These are phyloP conservation scores for Leptothorax acervorum DNA, from an alignment of 2,888 invertebrate species.

Conservation along the genomic window DNA sequence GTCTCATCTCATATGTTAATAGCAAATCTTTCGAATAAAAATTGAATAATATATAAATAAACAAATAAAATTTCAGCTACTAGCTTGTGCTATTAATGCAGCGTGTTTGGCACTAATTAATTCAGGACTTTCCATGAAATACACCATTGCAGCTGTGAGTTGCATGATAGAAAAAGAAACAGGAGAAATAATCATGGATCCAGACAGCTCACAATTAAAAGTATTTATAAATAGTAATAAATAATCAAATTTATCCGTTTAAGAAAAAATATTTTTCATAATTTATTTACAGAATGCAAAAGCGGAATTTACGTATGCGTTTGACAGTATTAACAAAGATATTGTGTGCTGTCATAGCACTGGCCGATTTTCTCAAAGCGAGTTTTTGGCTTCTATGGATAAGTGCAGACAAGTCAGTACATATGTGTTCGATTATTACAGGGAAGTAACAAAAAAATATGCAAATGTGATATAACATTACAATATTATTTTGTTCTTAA, in stretches of 20 bases:
- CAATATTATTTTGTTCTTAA: conserved; percentile 5
- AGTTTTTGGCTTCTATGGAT: conserved; percentile 89
- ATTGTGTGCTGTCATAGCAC: conserved; percentile 89
- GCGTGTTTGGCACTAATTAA: conserved; percentile 93
- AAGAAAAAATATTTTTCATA: conserved; percentile 1
- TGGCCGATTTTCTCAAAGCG: conserved; percentile 89
- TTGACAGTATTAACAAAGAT: conserved; percentile 89
- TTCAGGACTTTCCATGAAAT: conserved; percentile 94
- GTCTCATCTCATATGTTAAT: background rate
- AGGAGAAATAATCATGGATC: conserved; percentile 89
- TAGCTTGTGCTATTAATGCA: conserved; percentile 94
- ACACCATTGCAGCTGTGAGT: conserved; percentile 92
- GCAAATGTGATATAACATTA: conserved; percentile 79
- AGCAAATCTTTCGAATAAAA: background rate
- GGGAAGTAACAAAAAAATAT: conserved; percentile 88
- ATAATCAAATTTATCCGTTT: conserved; percentile 8
- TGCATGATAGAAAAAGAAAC: conserved; percentile 89
- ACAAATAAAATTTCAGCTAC: conserved; percentile 87
- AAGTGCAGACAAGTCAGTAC: conserved; percentile 90
- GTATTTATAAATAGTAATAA: conserved; percentile 76
- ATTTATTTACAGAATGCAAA: conserved; percentile 85
- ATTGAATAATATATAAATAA: background rate
- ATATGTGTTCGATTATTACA: conserved; percentile 91
- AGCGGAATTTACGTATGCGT: conserved; percentile 91
- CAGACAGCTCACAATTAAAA: conserved; percentile 86